phyloP scores from a whole-genome alignment of 2,797 vertebrate genomes.

The Falco biarmicus region DNA sequence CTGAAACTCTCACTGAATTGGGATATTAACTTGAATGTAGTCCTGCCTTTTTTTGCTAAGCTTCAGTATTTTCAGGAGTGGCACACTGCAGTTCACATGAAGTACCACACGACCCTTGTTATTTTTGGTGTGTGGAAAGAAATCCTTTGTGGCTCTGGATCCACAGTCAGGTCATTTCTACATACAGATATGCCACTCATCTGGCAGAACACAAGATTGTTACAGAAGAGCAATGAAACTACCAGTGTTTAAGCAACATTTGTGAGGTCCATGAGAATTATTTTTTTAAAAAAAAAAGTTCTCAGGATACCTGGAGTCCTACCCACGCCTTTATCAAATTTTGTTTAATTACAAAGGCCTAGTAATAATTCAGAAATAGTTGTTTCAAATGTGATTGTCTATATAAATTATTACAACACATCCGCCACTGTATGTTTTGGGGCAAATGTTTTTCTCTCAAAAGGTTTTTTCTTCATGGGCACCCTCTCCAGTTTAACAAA shows the following conservation, averaged over 20 bases:
- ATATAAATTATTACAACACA: background rate
- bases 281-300: background rate
- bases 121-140: background rate
- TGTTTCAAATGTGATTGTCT: background rate
- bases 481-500: background rate
- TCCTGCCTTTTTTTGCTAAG: background rate
- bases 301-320: background rate
- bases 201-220: background rate
- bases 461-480: background rate
- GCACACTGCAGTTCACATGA: background rate
- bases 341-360: background rate
- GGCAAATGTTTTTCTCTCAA: background rate
- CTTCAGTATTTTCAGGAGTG: background rate
- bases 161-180: background rate
- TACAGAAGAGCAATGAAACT: background rate
- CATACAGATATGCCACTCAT: background rate
- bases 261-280: background rate
- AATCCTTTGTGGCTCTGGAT: background rate
- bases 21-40: background rate
- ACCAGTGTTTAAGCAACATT: accelerated
- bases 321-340: background rate
- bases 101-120: background rate
- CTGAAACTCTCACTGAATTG: background rate
- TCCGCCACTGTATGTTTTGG: background rate
- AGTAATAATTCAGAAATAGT: background rate